Evolutionary conservation across 2,888 invertebrate genomes (phyloP), one percentile per base, ranked within the genome.

Genomic region (Notodonta ziczac): DNA sequence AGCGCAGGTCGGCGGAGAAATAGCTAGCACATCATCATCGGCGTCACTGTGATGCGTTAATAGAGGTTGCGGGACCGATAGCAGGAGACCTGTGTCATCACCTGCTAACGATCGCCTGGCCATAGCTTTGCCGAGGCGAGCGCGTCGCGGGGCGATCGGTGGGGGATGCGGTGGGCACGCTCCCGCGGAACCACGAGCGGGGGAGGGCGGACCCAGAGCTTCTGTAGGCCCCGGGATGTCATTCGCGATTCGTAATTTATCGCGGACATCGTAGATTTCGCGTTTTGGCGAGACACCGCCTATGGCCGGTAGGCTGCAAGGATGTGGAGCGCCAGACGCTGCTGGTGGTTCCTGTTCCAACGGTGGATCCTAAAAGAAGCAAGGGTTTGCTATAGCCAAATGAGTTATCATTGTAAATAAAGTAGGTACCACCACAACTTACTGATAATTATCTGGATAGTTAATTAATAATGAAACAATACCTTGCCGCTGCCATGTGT

Each of bases 171-270:
- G 95, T 0, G 95, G 94, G 67, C 95, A 96, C 72, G 95, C 95
- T 2, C 95, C 96, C 6, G 95, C 96, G 8, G 96, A 96, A 24
- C 96, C 96, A 8, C 96, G 90, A 4, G 96, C 96, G 0, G 96
- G 96, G 57, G 96, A 96, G 0, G 96, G 96, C 2, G 96, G 96
- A 2, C 96, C 95, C n/a, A 87, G 65, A 9, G 89, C 87, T 66
- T 91, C 93, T 24, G 87, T 80, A 3, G 90, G 85, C 10, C 88
- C 87, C 7, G 87, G 86, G 46, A 85, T 80, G 66, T 90, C 84
- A 74, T 85, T 81, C 67, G 89, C 83, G 66, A 93, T 81, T 75
- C 93, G 85, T 53, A 87, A 73, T 63, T 83, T 87, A 65, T 87
- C 92, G 61, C 90, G 89, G 66, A 88, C 90, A 69, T 90, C 91